Evolutionary conservation across 1,140 invertebrate species (phyloP).

Genomic region (Marisa cornuarietis): DNA sequence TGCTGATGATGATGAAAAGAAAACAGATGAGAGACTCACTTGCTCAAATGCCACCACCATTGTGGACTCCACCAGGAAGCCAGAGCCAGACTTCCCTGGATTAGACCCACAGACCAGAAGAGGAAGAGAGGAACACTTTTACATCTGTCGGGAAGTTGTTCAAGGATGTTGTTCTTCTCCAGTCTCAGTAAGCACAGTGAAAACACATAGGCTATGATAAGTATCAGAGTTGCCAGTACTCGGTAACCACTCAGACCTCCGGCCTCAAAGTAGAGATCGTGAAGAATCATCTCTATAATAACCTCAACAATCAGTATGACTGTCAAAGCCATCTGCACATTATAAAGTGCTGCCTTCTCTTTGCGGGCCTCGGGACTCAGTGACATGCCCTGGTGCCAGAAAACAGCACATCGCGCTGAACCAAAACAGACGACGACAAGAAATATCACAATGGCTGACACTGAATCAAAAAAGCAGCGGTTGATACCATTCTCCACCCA

Average conservation of each 20-base stretch:
- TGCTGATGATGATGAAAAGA: too few relatives aligned
- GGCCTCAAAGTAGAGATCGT: conserved; percentile 41
- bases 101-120: conserved; percentile 90
- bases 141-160: conserved; percentile 86
- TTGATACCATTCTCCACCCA: conserved; percentile 91
- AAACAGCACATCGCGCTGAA: conserved; percentile 82
- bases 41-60: conserved; percentile 61
- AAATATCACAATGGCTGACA: conserved; percentile 76
- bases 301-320: conserved; percentile 46
- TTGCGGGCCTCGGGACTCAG: conserved; percentile 71
- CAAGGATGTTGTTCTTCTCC: conserved; percentile 83
- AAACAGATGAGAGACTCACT: conserved; percentile 41
- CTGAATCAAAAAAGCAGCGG: conserved; percentile 91
- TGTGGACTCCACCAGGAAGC: conserved; percentile 70
- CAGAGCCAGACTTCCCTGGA: conserved; percentile 86
- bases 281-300: conserved; percentile 48
- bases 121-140: conserved; percentile 89
- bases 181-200: conserved; percentile 80
- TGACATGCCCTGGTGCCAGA: conserved; percentile 83
- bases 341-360: conserved; percentile 70
- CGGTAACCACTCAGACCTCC: conserved; percentile 44
- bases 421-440: conserved; percentile 84
- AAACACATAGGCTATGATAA: conserved; percentile 78
- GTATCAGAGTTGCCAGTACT: conserved; percentile 35
- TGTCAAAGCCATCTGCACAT: conserved; percentile 34